A percentile compares a stretch with the other conserved stretches of the same genome.
Conservation (phyloP, 2,113 vertebrate species). For the Pygoscelis adeliae region DNA sequence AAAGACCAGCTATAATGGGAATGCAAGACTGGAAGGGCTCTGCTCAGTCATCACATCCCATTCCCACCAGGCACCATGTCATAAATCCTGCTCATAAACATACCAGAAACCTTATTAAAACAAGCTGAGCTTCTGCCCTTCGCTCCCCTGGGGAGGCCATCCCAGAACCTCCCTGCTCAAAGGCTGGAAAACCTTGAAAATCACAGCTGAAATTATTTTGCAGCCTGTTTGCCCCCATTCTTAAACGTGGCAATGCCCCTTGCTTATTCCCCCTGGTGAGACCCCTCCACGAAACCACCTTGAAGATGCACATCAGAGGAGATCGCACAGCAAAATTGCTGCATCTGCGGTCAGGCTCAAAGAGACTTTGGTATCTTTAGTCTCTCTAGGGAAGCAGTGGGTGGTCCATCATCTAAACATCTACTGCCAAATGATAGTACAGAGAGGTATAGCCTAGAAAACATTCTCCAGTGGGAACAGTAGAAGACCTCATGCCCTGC, state of each 20-base stretch:
- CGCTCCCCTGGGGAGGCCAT: not conserved
- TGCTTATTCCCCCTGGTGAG: not conserved
- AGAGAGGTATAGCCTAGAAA: not conserved
- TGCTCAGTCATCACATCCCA: constrained; percentile 45
- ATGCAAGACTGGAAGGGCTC: constrained; percentile 27
- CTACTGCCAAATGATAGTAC: not conserved
- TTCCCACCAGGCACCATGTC: constrained; percentile 48
- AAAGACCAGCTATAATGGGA: not conserved
- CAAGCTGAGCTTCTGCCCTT: constrained; percentile 58
- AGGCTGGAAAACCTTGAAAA: not conserved
- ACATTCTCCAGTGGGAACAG: not conserved
- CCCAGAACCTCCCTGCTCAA: not conserved
- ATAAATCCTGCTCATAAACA: constrained; percentile 61
- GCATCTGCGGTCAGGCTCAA: not conserved
- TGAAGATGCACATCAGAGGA: not conserved
- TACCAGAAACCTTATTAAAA: constrained; percentile 56
- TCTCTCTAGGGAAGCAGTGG: not conserved
- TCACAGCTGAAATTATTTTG: not conserved
- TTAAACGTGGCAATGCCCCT: not conserved
- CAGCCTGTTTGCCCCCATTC: not conserved
- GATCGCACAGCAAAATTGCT: not conserved
- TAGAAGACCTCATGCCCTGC: not conserved
- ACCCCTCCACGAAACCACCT: not conserved
- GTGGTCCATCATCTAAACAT: not conserved
- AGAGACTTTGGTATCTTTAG: not conserved